Base-by-base conservation (phyloP, 2,888 invertebrate species). In the Cryptocephalus moraei region DNA sequence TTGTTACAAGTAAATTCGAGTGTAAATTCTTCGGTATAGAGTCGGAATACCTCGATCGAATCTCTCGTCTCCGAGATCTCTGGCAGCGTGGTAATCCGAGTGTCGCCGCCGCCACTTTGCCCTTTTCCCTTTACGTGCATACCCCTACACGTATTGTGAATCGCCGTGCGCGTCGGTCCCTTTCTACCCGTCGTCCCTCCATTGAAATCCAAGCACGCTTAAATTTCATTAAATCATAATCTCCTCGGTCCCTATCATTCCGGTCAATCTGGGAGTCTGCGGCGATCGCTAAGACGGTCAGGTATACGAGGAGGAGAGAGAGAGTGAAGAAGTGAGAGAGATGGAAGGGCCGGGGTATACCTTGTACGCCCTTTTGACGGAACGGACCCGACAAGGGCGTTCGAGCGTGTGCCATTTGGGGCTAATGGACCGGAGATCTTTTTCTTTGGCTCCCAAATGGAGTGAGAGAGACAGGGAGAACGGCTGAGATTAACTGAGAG, bases 351-450 rank as follows among this genome's bases (percentile, higher is more conserved):
- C 60, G 22, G 6, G 22, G 22, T 22, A 22, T 22, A 22, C 22
- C 3, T n/a, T n/a, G n/a, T n/a, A n/a, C n/a, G n/a, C n/a, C 22
- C 22, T 22, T 64, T 60, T 66, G 62, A 63, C 56, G 60, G 54
- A 61, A 60, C 54, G 57, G 56, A 55, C 57, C 66, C 65, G 67
- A 67, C 67, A 62, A 55, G 66, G 62, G 68, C 68, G 68, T 68
- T 66, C 65, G 60, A 62, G 68, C 68, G 65, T 66, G 62, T 59
- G 62, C 59, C 64, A 63, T 55, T 55, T 56, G 54, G 53, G 58
- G 50, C 64, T 68, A 68, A 67, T 68, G 67, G 67, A 66, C 64
- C 65, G 63, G 60, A 54, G 22, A 22, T 22, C 22, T 22, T 22
- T 22, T 22, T 60, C 55, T 49, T 54, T 56, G 48, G 52, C 39